These are phyloP conservation scores for Eurystomus gularis DNA, from an alignment of 2,113 vertebrate genomes.

Conservation along the genomic window DNA sequence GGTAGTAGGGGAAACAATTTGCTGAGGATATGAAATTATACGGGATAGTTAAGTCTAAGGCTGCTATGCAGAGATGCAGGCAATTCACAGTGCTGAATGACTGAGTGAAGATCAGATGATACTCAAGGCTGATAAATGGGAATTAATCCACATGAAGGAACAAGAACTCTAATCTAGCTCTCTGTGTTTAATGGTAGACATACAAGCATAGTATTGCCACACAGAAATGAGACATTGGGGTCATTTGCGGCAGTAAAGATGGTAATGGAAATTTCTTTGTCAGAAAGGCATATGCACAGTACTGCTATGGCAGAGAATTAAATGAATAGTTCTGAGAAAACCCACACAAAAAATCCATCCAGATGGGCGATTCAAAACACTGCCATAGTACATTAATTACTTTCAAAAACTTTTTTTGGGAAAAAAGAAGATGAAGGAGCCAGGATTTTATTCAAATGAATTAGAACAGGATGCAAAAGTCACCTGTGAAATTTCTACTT, in stretches of 20 bases:
- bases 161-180: not conserved
- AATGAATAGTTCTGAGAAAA: conserved; percentile 13
- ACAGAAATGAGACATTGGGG: not conserved
- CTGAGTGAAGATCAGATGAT: not conserved
- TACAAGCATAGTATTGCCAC: not conserved
- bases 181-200: not conserved
- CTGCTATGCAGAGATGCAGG: not conserved
- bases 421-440: not conserved
- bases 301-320: not conserved
- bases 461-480: not conserved
- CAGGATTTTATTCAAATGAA: not conserved
- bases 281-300: not conserved
- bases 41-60: not conserved
- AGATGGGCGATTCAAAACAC: not conserved
- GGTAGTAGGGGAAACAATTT: not conserved
- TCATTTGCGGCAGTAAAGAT: not conserved
- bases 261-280: not conserved
- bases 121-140: not conserved
- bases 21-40: not conserved
- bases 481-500: not conserved
- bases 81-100: not conserved
- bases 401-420: not conserved
- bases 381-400: not conserved
- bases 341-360: not conserved
- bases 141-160: not conserved